Evolutionary conservation across 2,113 vertebrate genomes (phyloP), one percentile per base, ranked within the genome.

Genomic region (Steatornis caripensis): DNA sequence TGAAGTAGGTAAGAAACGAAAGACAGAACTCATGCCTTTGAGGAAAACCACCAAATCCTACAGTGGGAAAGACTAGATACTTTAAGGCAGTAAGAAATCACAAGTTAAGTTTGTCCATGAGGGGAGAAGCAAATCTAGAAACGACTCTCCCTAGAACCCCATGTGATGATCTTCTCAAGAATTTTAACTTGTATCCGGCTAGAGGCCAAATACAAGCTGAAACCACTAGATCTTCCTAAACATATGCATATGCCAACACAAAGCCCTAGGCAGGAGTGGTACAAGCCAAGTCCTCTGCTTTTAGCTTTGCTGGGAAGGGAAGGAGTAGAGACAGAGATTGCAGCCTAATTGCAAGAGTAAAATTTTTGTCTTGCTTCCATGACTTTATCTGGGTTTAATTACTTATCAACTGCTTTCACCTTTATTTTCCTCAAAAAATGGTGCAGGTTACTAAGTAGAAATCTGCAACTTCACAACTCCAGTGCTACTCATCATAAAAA

Each of bases 241-340:
- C 61, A 62, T 5, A 14, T 9, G 30, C 83, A 81, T 30, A 76
- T 75, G 89, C 93, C 97, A 94, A 37, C 82, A 80, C 43, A 82
- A 64, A 95, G 88, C 96, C 95, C 94, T 72, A 90, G 92, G 95
- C 97, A 89, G 84, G 48, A 93, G 64, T n/a, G 69, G 83, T 48
- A 87, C 36, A 65, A 87, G 87, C 78, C 93, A 94, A 91, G 58
- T 55, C 49, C 54, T 87, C 84, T 60, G 29, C 43, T 92, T 89
- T 69, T 8, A 89, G 95, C 87, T 93, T 76, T 84, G 34, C 60
- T 94, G 77, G 54, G 58, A 93, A 90, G 49, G 22, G 45, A 65
- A 91, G 86, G 54, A 88, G 57, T 9, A 48, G 53, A 92, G 84
- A 65, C 45, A 79, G 46, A 86, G 26, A 64, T 12, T 70, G 68